A percentile compares a stretch with the other conserved stretches of the same genome.
Conservation (phyloP, 2,888 invertebrate species). For the Mechanitis messenoides region DNA sequence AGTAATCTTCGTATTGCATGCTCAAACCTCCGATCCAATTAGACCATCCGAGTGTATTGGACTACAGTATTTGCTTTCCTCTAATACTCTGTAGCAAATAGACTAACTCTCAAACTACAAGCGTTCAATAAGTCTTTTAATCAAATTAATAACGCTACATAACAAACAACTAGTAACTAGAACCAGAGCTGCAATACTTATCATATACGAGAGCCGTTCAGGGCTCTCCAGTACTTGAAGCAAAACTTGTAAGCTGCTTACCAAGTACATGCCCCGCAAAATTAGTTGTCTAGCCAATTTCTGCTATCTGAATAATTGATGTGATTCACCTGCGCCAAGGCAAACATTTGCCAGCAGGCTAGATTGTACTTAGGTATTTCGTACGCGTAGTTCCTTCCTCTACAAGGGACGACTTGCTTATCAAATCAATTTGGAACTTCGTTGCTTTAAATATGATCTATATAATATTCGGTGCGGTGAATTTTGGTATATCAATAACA, state of each 20-base stretch:
- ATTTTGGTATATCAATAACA: no score
- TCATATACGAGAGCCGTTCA: slow-evolving; percentile 41
- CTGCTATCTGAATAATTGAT: slow-evolving; percentile 41
- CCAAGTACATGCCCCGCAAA: slow-evolving; percentile 48
- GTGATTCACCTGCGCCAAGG: slow-evolving; percentile 56
- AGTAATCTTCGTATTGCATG: slow-evolving; percentile 14
- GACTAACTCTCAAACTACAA: slow-evolving; percentile 28
- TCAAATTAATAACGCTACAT: slow-evolving; percentile 57
- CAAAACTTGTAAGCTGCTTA: slow-evolving; percentile 70
- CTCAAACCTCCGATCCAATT: slow-evolving; percentile 20
- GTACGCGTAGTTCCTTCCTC: slow-evolving; percentile 4
- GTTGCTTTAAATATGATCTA: background rate
- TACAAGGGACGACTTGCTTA: background rate
- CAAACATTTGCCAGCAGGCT: slow-evolving; percentile 66
- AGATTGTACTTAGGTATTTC: slow-evolving; percentile 4
- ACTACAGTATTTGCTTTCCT: slow-evolving; percentile 25
- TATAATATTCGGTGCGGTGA: no score
- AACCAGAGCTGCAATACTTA: slow-evolving; percentile 46
- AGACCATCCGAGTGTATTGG: slow-evolving; percentile 13
- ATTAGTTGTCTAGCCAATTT: slow-evolving; percentile 59
- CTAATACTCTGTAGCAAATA: slow-evolving; percentile 24
- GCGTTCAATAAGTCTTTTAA: slow-evolving; percentile 52
- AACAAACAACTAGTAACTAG: slow-evolving; percentile 39
- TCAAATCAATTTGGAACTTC: background rate
- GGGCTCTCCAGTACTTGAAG: slow-evolving; percentile 54